These are phyloP conservation scores for Erynnis tages DNA, from an alignment of 2,888 invertebrate genomes.

Conservation along the genomic window DNA sequence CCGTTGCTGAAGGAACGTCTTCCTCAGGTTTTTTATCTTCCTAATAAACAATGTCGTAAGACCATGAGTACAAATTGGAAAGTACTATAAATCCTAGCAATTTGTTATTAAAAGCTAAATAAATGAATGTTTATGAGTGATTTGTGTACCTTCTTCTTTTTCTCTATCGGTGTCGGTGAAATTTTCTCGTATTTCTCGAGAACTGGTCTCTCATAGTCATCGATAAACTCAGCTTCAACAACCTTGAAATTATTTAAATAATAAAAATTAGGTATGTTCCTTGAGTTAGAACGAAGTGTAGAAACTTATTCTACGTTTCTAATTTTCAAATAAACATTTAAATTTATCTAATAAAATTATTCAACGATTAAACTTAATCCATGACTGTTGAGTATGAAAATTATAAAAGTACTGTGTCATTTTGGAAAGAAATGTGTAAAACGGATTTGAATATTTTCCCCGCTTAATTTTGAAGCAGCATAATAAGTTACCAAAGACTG, in stretches of 20 bases:
- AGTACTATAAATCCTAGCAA: conserved; percentile 24
- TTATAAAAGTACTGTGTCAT: too few relatives aligned
- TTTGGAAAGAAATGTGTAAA: too few relatives aligned
- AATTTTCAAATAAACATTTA: neutral
- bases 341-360: too few relatives aligned
- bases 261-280: too few relatives aligned
- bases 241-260: conserved; percentile 56
- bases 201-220: conserved; percentile 89
- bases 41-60: conserved; percentile 33
- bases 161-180: conserved; percentile 72
- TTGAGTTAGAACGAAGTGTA: too few relatives aligned
- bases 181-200: conserved; percentile 86
- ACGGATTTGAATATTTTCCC: too few relatives aligned
- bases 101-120: conserved; percentile 20
- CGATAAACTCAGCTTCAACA: conserved; percentile 75
- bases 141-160: conserved; percentile 74
- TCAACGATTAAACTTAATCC: too few relatives aligned
- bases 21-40: conserved; percentile 41
- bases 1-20: conserved; percentile 51
- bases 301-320: too few relatives aligned
- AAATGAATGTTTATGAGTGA: neutral
- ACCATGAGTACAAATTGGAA: neutral
- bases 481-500: too few relatives aligned
- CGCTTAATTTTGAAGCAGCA: too few relatives aligned
- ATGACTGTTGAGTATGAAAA: too few relatives aligned